Base-by-base conservation (phyloP, 1,140 invertebrate genomes). In the Antheraea mylitta region DNA sequence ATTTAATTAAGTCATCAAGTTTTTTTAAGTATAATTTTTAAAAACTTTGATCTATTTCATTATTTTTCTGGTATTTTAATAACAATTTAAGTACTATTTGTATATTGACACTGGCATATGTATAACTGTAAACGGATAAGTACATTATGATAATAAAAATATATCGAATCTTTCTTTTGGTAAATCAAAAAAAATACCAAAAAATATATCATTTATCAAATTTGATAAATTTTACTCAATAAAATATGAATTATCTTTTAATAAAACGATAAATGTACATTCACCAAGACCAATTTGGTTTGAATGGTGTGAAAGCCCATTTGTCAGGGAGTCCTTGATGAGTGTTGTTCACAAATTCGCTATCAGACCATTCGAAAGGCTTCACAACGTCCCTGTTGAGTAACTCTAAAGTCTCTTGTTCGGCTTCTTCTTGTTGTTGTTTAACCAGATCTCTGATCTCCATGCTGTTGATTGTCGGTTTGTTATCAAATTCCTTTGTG, bases 331-430 rank as follows among this genome's bases (percentile, higher is more conserved):
- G 77, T 8, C 85, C 85, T 66, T 75, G 74, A 53, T 91, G 92
- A 10, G 85, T 66, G 30, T 73, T 71, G 18, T 86, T 80, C 9
- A 80, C 69, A 68, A 87, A 93, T 45, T 81, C 79, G 58, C 89
- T 92, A 59, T 89, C 82, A 18, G 91, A 90, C 92, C 92, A 93
- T 70, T 87, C 79, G 70, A 93, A 93, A 0, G 92, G 90, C 82
- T 86, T 84, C 7, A 91, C 67, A 18, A 77, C 74, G 58, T 86
- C 76, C 74, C 77, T 91, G 48, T 88, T 89, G 3, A 89, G 74
- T n/a, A 74, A 67, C 64, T 92, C 86, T 48, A 89, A 67, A 13
- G 82, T 80, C 64, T 91, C 88, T 63, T 87, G 80, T 63, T 84
- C 78, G 0, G 83, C 85, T 78, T 91, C 83, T 67, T 90, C 86